Evolutionary conservation across 1,140 invertebrate species (phyloP), one percentile per base, ranked within the genome.

Genomic region (Venturia canescens): DNA sequence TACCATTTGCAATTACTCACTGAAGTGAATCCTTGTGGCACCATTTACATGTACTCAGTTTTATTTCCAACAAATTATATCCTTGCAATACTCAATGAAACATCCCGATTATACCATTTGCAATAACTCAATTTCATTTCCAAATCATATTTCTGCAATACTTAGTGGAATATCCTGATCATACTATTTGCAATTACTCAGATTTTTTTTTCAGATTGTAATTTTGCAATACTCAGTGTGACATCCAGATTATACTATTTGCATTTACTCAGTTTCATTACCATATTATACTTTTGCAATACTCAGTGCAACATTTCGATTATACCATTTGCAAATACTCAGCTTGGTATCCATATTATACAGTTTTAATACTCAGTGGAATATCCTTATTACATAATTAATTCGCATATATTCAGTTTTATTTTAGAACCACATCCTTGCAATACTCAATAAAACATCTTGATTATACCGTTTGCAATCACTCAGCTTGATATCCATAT

Each of bases 261-360:
- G 31, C 31, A 3, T 3, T 34, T 34, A 34, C 31, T 34, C 31
- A 34, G 31, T 34, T 34, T 34, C 7, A 34, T 7, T 3, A 3
- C 50, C 50, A 53, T 4, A 53, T 53, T 53, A 53, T 53, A 53
- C 11, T 53, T 53, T 53, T 53, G 50, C 50, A 53, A 53, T 53
- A 3, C 50, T 53, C 50, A 53, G n/a, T 53, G 50, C 15, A 53
- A n/a, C n/a, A n/a, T n/a, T n/a, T n/a, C n/a, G n/a, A n/a, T 53
- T 53, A 53, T 53, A 11, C 50, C 31, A 5, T 53, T 53, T 53
- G 50, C 3, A 53, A 53, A 5, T 18, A 53, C 50, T 53, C 50
- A 53, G 50, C 15, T 53, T 53, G 3, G n/a, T 53, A 53, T 4
- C 50, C 15, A 53, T 53, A n/a, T 53, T 53, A 15, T 53, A 53